phyloP scores from a whole-genome alignment of 2,888 invertebrate species.

The Sympetrum striolatum region DNA sequence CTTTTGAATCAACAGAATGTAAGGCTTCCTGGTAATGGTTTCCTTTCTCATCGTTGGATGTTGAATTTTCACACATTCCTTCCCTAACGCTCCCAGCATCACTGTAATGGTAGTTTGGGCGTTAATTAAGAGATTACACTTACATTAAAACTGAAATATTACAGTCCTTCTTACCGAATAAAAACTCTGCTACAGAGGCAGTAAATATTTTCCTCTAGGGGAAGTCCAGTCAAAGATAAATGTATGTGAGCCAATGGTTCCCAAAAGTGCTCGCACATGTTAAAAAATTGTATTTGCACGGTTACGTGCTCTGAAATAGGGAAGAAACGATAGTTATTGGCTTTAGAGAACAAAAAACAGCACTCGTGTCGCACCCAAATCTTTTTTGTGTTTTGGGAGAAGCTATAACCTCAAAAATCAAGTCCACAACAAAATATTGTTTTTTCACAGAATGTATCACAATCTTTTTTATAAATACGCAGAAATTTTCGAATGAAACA shows the following conservation, averaged over 20 bases:
- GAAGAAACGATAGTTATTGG: background rate
- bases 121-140: background rate
- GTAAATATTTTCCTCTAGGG: slow-evolving; percentile 65
- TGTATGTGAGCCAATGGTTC: slow-evolving; percentile 73
- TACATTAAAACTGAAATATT: background rate
- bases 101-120: background rate
- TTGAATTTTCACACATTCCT: slow-evolving; percentile 40
- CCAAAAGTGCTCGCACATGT: slow-evolving; percentile 67
- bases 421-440: background rate
- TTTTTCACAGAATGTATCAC: background rate
- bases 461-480: no score
- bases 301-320: background rate
- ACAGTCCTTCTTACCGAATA: slow-evolving; percentile 64
- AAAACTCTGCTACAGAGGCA: slow-evolving; percentile 76
- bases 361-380: background rate
- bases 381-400: background rate
- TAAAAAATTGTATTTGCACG: slow-evolving; percentile 43
- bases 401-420: background rate
- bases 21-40: slow-evolving; percentile 22
- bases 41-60: slow-evolving; percentile 32
- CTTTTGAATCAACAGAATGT: slow-evolving; percentile 11
- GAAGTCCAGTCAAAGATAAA: slow-evolving; percentile 60
- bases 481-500: background rate
- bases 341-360: background rate
- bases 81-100: slow-evolving; percentile 26